These are phyloP conservation scores for Nyctalus aviator DNA, from an alignment of 2,797 vertebrate genomes.

Conservation along the genomic window DNA sequence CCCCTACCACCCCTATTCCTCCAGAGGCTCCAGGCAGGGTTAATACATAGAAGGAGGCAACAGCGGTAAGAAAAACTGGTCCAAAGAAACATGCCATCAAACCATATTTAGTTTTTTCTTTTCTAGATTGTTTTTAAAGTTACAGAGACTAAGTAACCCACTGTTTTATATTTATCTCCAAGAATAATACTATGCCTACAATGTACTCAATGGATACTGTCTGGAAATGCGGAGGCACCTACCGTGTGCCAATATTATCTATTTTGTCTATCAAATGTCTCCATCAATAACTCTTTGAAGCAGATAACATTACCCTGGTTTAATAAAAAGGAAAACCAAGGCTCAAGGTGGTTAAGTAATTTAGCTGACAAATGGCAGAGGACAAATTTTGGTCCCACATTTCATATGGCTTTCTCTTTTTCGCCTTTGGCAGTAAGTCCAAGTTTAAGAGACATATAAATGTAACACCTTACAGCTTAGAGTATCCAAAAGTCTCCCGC, in stretches of 20 bases:
- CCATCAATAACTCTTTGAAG: neutral
- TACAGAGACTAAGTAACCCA: neutral
- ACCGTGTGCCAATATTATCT: neutral
- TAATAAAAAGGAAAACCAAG: neutral
- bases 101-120: neutral
- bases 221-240: neutral
- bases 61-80: neutral
- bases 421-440: neutral
- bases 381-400: neutral
- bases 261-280: neutral
- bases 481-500: neutral
- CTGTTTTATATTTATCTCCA: neutral
- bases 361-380: neutral
- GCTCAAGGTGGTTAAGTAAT: neutral
- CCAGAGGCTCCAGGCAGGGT: neutral
- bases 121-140: neutral
- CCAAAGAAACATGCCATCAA: neutral
- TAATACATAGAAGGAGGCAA: neutral
- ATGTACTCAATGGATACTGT: neutral
- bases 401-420: neutral
- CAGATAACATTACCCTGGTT: neutral
- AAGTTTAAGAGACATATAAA: slow-evolving; percentile 18
- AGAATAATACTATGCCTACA: neutral
- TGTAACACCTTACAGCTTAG: neutral
- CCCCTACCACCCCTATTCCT: accelerated